These are phyloP conservation scores for Mus minutoides DNA, from an alignment of 2,797 vertebrate genomes.

Conservation along the genomic window DNA sequence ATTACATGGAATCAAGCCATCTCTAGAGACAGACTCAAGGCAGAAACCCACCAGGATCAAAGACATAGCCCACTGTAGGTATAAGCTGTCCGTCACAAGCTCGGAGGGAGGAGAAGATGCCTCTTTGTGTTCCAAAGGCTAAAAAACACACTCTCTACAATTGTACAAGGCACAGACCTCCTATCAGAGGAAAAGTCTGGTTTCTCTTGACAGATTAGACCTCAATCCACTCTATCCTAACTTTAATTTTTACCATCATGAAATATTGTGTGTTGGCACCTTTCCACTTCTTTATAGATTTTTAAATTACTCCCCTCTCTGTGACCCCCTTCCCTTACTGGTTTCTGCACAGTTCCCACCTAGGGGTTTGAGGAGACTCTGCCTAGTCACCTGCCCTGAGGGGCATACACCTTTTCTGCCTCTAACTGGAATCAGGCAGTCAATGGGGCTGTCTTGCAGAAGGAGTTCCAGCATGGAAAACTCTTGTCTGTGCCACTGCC, in stretches of 20 bases:
- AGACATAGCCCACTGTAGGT: not conserved
- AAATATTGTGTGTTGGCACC: not conserved
- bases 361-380: not conserved
- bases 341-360: not conserved
- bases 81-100: not conserved
- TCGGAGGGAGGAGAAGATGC: accelerated
- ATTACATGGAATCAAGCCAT: not conserved
- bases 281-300: not conserved
- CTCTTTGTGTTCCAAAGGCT: not conserved
- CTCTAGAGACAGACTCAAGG: not conserved
- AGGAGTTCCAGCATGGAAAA: not conserved
- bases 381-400: not conserved
- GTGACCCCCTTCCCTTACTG: not conserved
- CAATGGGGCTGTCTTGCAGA: not conserved
- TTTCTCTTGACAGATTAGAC: not conserved
- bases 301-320: not conserved
- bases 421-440: not conserved
- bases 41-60: not conserved
- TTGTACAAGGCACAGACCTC: not conserved
- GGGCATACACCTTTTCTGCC: not conserved
- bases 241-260: not conserved
- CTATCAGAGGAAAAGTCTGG: not conserved
- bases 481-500: not conserved
- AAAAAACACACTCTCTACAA: not conserved
- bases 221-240: not conserved